Evolutionary conservation across 2,113 vertebrate genomes (phyloP), one percentile per base, ranked within the genome.

Genomic region (Guaruba guarouba): DNA sequence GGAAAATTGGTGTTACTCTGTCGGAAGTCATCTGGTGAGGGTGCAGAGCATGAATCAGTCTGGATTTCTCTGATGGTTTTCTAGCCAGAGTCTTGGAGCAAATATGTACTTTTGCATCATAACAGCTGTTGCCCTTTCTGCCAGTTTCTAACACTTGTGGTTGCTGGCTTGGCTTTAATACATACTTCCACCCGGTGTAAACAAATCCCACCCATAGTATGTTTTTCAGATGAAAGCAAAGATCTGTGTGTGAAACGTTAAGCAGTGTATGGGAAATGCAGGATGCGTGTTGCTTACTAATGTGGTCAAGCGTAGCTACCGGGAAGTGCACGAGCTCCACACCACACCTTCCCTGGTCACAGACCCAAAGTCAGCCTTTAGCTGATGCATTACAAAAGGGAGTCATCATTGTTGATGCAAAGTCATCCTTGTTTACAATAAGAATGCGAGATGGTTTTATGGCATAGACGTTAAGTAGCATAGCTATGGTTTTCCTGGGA

Each of bases 281-380:
- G 96, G 97, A 46, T 71, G 88, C 1, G 17, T 88, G 92, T 95
- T 92, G 96, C 96, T 93, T 82, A 81, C 77, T 61, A 86, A 82
- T 79, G 71, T 39, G 96, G 76, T 84, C 86, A 91, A 33, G 91
- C 2, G 3, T 15, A 67, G 74, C 61, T 84, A 52, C 49, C 1
- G 23, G 88, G 91, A 54, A 61, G 75, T 62, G 33, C 66, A 11
- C 76, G 93, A 94, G 82, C 92, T 73, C 90, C 86, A 43, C 86
- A 31, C 68, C 3, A 0, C 90, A 3, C 66, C 52, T 12, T 15
- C 48, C 81, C 77, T 51, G 59, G 67, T 79, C 96, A 78, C 84
- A 69, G 70, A 84, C 28, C 39, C 90, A 23, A n/a, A 23, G 61
- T 33, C 5, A 7, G 52, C 7, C 66, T 76, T 82, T n/a, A 59